Base-by-base conservation (phyloP, 2,888 invertebrate species). In the Agrochola circellaris region DNA sequence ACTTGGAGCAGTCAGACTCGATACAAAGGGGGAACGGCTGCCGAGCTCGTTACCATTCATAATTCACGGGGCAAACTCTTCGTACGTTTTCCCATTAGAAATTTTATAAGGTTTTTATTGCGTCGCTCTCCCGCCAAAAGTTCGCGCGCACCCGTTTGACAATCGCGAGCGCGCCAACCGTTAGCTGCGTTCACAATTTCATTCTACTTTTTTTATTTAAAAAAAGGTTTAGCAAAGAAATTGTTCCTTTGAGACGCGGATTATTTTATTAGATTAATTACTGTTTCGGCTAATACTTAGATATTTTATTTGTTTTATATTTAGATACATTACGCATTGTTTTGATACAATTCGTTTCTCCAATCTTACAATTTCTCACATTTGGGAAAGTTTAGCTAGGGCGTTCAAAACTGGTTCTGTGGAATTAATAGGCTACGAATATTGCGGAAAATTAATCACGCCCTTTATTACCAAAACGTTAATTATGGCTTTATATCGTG, bases 41-140 rank as follows among this genome's bases (percentile, higher is more conserved):
- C 86, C 83, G 77, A 91, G 92, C 95, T 96, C 95, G 96, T 96
- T 96, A 96, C 95, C 95, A 96, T 96, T 96, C 96, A 96, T 96
- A 96, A 96, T 96, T 96, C 96, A 96, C 92, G 89, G 88, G 88
- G 93, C 94, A 95, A 96, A 95, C 96, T 95, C 95, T 91, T 91
- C 91, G 95, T 96, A 96, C 96, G 96, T 96, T 96, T 96, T 96
- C 95, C 96, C 93, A 96, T 96, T 96, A 95, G 91, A 94, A 95
- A 96, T 96, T 96, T 96, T 96, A 96, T 96, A 95, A 96, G 94
- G 95, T 96, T 96, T 96, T 96, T 96, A 96, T 95, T 95, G 94
- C 93, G 89, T 87, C 89, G 86, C 78, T 69, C 82, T 90, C 91
- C 91, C 93, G 93, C 93, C 89, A 90, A 94, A 95, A 94, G 92